These are phyloP conservation scores for Himalopsyche tibetana DNA, from an alignment of 2,888 invertebrate genomes.

Conservation along the genomic window DNA sequence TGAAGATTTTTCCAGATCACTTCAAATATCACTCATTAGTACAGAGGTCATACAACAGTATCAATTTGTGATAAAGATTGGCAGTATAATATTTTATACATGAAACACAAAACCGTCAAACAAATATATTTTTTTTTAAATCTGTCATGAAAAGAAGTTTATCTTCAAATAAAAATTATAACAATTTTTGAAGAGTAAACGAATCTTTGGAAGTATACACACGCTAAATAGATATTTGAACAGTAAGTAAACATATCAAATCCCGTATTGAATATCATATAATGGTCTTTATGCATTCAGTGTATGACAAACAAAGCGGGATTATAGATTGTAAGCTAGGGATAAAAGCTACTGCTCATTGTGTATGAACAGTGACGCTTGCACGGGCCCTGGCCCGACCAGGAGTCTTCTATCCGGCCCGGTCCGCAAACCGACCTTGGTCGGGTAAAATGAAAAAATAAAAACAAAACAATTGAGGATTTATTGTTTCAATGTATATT, in stretches of 20 bases:
- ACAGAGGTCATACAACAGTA: too few relatives aligned
- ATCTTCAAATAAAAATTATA: background rate
- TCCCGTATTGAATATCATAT: background rate
- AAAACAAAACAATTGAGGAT: too few relatives aligned
- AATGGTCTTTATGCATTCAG: background rate
- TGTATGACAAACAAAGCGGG: slow-evolving; percentile 54
- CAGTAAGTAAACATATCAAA: background rate
- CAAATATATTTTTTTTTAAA: too few relatives aligned
- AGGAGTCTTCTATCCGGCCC: background rate
- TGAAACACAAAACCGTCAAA: too few relatives aligned
- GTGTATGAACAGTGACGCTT: slow-evolving; percentile 36
- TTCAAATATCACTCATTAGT: too few relatives aligned
- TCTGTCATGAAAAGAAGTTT: too few relatives aligned
- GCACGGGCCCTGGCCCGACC: background rate
- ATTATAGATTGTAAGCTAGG: slow-evolving; percentile 50
- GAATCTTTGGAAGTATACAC: background rate
- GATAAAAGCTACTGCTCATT: slow-evolving; percentile 37
- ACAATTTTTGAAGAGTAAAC: background rate
- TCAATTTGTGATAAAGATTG: too few relatives aligned
- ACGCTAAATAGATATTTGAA: background rate
- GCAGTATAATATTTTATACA: too few relatives aligned
- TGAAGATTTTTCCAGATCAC: too few relatives aligned
- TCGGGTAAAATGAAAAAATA: too few relatives aligned
- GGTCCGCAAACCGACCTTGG: background rate
- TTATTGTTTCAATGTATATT: too few relatives aligned